These are phyloP conservation scores for Bilobella aurantiaca DNA, from an alignment of 1,140 invertebrate species.

Conservation along the genomic window DNA sequence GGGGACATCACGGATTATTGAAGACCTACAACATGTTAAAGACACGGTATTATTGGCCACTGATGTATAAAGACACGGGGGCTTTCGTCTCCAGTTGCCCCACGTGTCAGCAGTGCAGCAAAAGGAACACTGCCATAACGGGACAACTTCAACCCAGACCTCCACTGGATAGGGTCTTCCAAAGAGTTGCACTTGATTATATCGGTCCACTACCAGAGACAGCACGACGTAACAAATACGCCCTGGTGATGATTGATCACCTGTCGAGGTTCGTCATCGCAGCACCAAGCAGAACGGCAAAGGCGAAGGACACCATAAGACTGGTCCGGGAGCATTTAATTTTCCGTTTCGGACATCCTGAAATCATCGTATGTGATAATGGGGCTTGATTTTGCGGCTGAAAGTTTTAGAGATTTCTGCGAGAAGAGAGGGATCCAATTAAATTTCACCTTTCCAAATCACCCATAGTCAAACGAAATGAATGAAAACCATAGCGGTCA, in stretches of 20 bases:
- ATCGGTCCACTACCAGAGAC: conserved; percentile 37
- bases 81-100: neutral
- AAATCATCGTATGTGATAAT: neutral
- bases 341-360: neutral
- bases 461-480: neutral
- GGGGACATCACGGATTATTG: neutral
- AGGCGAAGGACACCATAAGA: neutral
- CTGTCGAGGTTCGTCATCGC: neutral
- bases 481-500: neutral
- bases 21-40: neutral
- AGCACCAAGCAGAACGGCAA: neutral
- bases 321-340: neutral
- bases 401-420: neutral
- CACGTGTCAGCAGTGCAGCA: neutral
- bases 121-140: neutral
- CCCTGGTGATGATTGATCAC: conserved; percentile 38
- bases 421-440: neutral
- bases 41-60: neutral
- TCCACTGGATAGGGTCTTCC: neutral
- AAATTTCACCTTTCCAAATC: neutral
- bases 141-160: neutral
- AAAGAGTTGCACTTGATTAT: conserved; percentile 35
- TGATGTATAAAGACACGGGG: neutral
- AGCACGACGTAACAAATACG: conserved; percentile 36
- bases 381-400: neutral